These are phyloP conservation scores for Babylonia areolata DNA, from an alignment of 1,140 invertebrate species.

Conservation along the genomic window DNA sequence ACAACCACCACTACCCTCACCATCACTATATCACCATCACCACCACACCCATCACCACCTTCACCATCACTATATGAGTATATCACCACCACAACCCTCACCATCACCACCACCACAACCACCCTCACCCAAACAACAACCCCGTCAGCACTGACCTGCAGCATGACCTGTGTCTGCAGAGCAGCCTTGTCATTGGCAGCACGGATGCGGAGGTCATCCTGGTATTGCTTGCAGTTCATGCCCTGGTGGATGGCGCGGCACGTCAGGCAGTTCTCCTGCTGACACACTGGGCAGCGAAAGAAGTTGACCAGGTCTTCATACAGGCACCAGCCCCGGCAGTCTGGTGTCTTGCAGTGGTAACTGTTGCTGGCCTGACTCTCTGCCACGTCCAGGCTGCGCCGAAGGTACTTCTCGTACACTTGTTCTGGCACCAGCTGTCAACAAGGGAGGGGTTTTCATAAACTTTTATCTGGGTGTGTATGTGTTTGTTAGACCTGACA, in stretches of 20 bases:
- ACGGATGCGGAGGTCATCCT: conserved; percentile 84
- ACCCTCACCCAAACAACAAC: not conserved
- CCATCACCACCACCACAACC: not conserved
- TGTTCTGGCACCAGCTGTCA: conserved; percentile 82
- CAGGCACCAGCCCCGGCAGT: conserved; percentile 93
- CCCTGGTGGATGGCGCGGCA: conserved; percentile 89
- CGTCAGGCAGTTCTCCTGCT: conserved; percentile 88
- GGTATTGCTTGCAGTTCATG: conserved; percentile 90
- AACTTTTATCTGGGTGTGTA: too few relatives aligned
- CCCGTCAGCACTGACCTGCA: conserved; percentile 80
- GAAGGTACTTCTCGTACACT: conserved; percentile 87
- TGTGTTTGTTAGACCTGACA: too few relatives aligned
- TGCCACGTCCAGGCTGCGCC: conserved; percentile 87
- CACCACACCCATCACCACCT: too few relatives aligned
- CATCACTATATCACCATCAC: too few relatives aligned
- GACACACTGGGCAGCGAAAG: conserved; percentile 91
- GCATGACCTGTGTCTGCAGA: conserved; percentile 85
- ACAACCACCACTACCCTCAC: too few relatives aligned
- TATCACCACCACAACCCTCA: not conserved
- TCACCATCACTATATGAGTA: not conserved
- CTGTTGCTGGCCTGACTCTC: conserved; percentile 89
- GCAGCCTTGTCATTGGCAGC: conserved; percentile 82
- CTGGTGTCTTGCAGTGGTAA: conserved; percentile 93
- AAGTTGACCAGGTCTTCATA: conserved; percentile 91
- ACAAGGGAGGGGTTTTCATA: too few relatives aligned